Percentiles rank a stretch among this genome's conserved stretches.
Conservation (phyloP, 2,113 vertebrate genomes). For the Aplodontia rufa region DNA sequence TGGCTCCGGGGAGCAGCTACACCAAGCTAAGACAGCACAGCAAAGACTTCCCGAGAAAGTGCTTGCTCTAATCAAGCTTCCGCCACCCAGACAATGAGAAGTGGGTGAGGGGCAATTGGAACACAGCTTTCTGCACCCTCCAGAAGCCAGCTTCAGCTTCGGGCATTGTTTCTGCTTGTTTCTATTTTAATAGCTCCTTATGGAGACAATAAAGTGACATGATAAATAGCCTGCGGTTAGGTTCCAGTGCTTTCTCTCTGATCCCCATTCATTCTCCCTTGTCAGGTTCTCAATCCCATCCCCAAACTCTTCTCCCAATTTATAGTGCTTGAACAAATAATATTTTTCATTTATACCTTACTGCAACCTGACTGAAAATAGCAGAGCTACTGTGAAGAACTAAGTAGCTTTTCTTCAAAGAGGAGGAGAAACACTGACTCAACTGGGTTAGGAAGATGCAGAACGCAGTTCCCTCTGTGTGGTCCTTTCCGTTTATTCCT, state of each 20-base stretch:
- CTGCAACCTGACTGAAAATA: conserved; percentile 46
- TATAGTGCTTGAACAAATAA: conserved; percentile 47
- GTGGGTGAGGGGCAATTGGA: neutral
- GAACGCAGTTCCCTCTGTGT: neutral
- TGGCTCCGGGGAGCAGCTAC: neutral
- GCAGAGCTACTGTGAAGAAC: neutral
- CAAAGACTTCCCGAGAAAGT: neutral
- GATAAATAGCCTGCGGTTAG: conserved; percentile 54
- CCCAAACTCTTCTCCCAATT: conserved; percentile 32
- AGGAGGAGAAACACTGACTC: conserved; percentile 28
- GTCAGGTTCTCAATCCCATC: conserved; percentile 45
- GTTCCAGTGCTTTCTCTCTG: conserved; percentile 35
- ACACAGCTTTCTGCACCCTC: neutral
- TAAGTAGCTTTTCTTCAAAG: neutral
- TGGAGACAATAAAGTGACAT: conserved; percentile 50
- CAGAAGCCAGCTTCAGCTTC: neutral
- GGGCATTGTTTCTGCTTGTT: neutral
- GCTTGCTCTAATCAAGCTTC: neutral
- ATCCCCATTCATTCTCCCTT: conserved; percentile 67
- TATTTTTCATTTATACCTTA: conserved; percentile 58
- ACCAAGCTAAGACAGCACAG: neutral
- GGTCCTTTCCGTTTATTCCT: neutral
- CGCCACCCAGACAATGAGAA: neutral
- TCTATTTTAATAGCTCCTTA: conserved; percentile 47
- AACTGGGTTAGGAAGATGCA: conserved; percentile 30